phyloP scores from a whole-genome alignment of 1,140 invertebrate genomes.

The Ooceraea biroi region DNA sequence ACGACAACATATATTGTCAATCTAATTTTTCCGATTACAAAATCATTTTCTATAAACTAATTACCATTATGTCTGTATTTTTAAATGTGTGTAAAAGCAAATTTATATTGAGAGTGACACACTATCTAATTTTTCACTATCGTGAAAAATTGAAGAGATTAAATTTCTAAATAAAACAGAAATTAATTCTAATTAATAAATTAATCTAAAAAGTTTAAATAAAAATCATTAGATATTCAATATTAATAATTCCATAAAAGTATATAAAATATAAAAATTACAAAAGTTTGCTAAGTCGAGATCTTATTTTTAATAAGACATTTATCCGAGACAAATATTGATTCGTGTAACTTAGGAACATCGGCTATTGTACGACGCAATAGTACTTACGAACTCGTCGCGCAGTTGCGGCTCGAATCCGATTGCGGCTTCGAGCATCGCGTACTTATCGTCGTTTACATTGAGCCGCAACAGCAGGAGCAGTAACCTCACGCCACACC shows the following conservation, averaged over 20 bases:
- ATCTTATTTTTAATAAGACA: neutral
- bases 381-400: conserved; percentile 78
- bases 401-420: conserved; percentile 76
- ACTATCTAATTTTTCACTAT: no score
- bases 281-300: no score
- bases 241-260: no score
- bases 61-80: neutral
- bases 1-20: neutral
- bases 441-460: conserved; percentile 77
- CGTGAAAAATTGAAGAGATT: no score
- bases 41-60: neutral
- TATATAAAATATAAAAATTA: no score
- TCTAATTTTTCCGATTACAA: neutral
- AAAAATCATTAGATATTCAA: no score
- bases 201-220: no score
- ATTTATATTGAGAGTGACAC: neutral
- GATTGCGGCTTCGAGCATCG: conserved; percentile 78
- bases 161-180: no score
- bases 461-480: conserved; percentile 74
- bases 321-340: neutral
- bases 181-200: no score
- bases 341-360: neutral
- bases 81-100: neutral
- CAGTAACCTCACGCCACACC: conserved; percentile 73
- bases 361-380: conserved; percentile 14